Evolutionary conservation across 2,797 vertebrate genomes (phyloP).

Genomic region (Enteromius viviparus): DNA sequence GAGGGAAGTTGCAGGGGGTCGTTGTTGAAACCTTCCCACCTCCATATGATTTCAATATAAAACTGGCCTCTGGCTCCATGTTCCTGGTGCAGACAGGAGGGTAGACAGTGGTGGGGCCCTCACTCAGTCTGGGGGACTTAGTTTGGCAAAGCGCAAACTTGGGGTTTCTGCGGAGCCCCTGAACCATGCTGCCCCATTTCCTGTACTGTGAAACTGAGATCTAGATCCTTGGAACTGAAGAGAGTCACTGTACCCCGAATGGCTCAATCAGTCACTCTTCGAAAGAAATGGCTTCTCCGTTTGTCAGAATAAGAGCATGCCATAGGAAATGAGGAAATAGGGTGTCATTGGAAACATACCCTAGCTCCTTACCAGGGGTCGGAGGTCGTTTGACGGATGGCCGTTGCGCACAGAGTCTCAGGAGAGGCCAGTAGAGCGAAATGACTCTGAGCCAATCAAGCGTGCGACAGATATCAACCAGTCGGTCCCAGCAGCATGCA

Average conservation of each 20-base stretch:
- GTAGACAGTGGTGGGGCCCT: conserved; percentile 54
- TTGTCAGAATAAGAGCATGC: conserved; percentile 39
- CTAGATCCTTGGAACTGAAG: conserved; percentile 34
- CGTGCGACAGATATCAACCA: conserved; percentile 43
- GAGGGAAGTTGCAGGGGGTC: conserved; percentile 58
- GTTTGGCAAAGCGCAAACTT: conserved; percentile 27
- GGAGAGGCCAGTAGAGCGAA: conserved; percentile 19
- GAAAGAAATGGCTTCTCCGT: conserved; percentile 19
- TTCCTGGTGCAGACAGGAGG: conserved; percentile 53
- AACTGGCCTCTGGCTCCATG: conserved; percentile 54
- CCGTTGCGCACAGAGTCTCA: background rate
- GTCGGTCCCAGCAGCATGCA: conserved; percentile 24
- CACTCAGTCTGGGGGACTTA: conserved; percentile 33
- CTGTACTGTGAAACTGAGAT: conserved; percentile 29
- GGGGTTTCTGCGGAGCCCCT: conserved; percentile 35
- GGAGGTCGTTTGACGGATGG: conserved; percentile 36
- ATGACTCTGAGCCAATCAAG: conserved; percentile 41
- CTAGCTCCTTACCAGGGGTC: conserved; percentile 38
- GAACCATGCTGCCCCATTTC: conserved; percentile 34
- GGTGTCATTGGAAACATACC: conserved; percentile 53
- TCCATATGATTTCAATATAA: conserved; percentile 61
- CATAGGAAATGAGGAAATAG: conserved; percentile 44
- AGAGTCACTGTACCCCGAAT: conserved; percentile 38
- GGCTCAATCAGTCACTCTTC: conserved; percentile 29
- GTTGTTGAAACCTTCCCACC: conserved; percentile 58